Conservation (phyloP, 2,888 invertebrate species). For the Drosophila percnosoma region DNA sequence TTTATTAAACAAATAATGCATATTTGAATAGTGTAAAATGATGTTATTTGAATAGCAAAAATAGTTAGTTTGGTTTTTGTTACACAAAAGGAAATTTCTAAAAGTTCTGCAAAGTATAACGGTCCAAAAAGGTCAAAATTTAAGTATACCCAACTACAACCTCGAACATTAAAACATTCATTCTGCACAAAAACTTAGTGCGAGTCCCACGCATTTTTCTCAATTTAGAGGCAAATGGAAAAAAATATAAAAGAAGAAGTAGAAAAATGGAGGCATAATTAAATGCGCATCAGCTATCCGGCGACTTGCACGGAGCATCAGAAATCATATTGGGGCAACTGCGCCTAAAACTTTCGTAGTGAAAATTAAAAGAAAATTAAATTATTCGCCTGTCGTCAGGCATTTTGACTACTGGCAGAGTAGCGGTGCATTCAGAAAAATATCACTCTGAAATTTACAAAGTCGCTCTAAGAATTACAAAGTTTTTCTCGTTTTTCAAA, state of each 20-base stretch:
- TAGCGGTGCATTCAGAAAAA: slow-evolving; percentile 4
- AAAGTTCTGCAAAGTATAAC: neutral
- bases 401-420: slow-evolving; percentile 19
- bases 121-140: neutral
- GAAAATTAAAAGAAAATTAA: slow-evolving; percentile 69
- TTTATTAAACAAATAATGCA: neutral
- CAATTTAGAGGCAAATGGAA: slow-evolving; percentile 14
- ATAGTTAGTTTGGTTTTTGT: neutral
- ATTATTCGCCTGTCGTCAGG: slow-evolving; percentile 46
- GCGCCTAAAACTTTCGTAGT: slow-evolving; percentile 48
- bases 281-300: slow-evolving; percentile 27
- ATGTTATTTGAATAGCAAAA: neutral
- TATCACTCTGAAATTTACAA: neutral
- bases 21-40: neutral
- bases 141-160: neutral
- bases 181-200: neutral
- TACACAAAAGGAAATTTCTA: neutral
- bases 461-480: neutral
- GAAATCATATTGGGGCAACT: slow-evolving; percentile 42
- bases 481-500: neutral
- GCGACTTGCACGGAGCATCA: neutral
- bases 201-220: slow-evolving; percentile 29
- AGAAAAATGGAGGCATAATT: slow-evolving; percentile 22
- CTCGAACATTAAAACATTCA: neutral
- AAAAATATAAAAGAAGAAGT: neutral